Base-by-base conservation (phyloP, 2,797 vertebrate species). In the Capromys pilorides region DNA sequence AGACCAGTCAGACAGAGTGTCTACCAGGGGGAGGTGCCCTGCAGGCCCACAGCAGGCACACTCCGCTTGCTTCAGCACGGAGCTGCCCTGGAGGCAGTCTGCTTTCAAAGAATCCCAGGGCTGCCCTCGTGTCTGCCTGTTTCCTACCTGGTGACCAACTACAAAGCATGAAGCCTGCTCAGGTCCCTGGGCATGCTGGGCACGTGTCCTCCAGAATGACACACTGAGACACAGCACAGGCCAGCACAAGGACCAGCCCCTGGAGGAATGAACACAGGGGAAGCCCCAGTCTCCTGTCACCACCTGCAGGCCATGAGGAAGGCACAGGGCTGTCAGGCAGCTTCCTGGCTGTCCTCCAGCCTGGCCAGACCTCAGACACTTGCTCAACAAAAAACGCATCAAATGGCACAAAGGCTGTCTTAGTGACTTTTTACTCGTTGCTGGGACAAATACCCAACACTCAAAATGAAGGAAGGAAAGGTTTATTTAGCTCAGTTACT, bases 81-180 rank as follows among this genome's bases (percentile, higher is more conserved):
- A 2, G 69, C 51, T 66, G 19, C 57, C 88, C 49, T 78, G 81
- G 57, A 69, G 49, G 59, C n/a, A 92, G 57, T 28, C 83, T 93
- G 73, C 91, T 92, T 93, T 90, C 61, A 69, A 62, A 75, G 94
- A 92, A 94, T 78, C 83, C 73, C 28, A 54, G 26, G 54, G 78
- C 81, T 94, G 45, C 49, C 75, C 87, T 57, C 83, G 75, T 21
- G 75, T 24, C 92, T n/a, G 24, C 85, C 78, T 24, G 71, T 77
- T 92, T 94, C 75, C 67, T 7, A 83, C 9, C 28, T 19, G 75
- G 67, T 94, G 85, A 93, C 61, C 91, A 91, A 88, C 80, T 95
- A 66, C 66, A 86, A 95, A 88, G 93, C 86, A 92, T 73, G 39
- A 85, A 86, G 66, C 24, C 12, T 16, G 51, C 71, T 64, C 36